A percentile compares a stretch with the other conserved stretches of the same genome.
phyloP scores from a whole-genome alignment of 2,797 vertebrate genomes.

The Scyliorhinus canicula region DNA sequence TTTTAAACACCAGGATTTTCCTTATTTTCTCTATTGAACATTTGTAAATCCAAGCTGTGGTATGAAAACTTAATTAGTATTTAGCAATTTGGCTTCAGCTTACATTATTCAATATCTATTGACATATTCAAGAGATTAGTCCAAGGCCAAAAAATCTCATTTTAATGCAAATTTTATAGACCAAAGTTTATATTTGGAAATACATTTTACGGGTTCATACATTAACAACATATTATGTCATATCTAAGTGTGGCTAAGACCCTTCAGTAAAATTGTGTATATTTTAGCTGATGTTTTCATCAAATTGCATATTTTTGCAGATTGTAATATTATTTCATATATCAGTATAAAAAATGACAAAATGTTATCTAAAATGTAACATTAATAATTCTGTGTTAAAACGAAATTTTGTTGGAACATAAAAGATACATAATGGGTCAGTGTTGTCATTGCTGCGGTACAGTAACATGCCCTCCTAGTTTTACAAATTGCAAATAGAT shows the following conservation, averaged over 20 bases:
- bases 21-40: conserved; percentile 8
- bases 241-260: neutral
- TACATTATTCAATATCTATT: conserved; percentile 36
- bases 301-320: neutral
- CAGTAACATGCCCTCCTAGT: no score
- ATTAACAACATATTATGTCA: conserved; percentile 1
- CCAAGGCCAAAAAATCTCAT: conserved; percentile 26
- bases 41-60: conserved; percentile 30
- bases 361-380: no score
- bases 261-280: neutral
- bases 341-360: neutral
- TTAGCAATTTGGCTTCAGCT: conserved; percentile 35
- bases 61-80: conserved; percentile 35
- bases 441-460: no score
- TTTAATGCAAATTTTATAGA: conserved; percentile 32
- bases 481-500: no score
- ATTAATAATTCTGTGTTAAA: no score
- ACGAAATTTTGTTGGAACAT: no score
- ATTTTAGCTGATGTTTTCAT: conserved; percentile 10
- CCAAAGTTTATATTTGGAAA: conserved; percentile 8
- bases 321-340: neutral
- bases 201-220: conserved; percentile 13
- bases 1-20: conserved; percentile 6
- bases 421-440: no score
- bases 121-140: conserved; percentile 34